Base-by-base conservation (phyloP, 2,797 vertebrate species). In the Hydrolagus colliei region DNA sequence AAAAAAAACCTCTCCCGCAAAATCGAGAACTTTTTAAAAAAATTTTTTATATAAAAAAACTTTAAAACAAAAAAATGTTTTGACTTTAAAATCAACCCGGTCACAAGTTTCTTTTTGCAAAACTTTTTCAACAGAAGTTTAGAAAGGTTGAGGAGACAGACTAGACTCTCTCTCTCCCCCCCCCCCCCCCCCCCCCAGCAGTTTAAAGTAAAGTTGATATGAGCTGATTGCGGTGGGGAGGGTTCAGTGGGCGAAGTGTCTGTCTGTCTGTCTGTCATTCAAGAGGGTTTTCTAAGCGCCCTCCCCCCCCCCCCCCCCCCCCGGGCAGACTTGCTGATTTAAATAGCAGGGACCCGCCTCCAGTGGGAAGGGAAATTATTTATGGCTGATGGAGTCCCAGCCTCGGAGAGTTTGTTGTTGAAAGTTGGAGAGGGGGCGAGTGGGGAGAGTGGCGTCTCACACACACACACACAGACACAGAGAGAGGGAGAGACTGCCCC, bases 301-400 rank as follows among this genome's bases (percentile, higher is more conserved):
- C 27, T 27, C 27, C 27, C 27, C 27, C 27, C 27, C 27, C 27
- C 27, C 27, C 27, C 27, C 27, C 27, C 27, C 27, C 27, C 27
- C 27, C 27, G 27, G 27, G n/a, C 79, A 82, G 41, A 16, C 62
- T 41, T 27, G 79, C 79, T 82, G 79, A 82, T 82, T 82, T 82
- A 82, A 82, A 82, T 82, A 82, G 62, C 79, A 82, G 79, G 63
- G 79, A 20, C 35, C 79, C 79, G 79, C 79, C 79, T 68, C 32
- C 79, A 16, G 79, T 27, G 63, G 79, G 63, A 82, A 82, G 79
- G 79, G 79, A 82, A 82, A 82, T 82, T 82, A 82, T 82, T 82
- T 82, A 82, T 82, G 79, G 79, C 14, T 68, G 79, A 82, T 82
- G 79, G 79, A 68, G 3, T 68, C 62, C 63, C 27, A 82, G 63